Percentiles rank a stretch among this genome's conserved stretches.
These are phyloP conservation scores for Cyphomyrmex costatus DNA, from an alignment of 1,140 invertebrate species.

Conservation along the genomic window DNA sequence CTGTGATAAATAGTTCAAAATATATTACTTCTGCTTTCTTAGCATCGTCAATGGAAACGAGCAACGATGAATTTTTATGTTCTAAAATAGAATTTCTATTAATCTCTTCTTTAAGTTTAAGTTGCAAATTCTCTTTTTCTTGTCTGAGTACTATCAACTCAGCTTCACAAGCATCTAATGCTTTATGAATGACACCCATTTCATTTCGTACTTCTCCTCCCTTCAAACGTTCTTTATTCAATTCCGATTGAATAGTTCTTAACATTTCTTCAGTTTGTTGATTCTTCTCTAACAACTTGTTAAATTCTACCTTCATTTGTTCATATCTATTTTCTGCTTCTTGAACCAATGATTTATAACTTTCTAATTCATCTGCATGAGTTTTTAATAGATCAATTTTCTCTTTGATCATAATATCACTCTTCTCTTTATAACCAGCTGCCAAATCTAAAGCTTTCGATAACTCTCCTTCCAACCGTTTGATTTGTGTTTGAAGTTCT, in stretches of 20 bases:
- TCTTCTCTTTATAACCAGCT: conserved; percentile 90
- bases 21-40: conserved; percentile 86
- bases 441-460: conserved; percentile 90
- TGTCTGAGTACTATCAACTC: conserved; percentile 87
- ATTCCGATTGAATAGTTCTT: conserved; percentile 80
- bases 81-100: conserved; percentile 85
- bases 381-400: conserved; percentile 84
- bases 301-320: conserved; percentile 79
- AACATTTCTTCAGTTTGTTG: conserved; percentile 79
- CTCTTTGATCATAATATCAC: conserved; percentile 87
- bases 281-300: conserved; percentile 81
- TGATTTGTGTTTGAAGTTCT: conserved; percentile 86
- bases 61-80: conserved; percentile 86
- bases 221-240: conserved; percentile 82
- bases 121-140: conserved; percentile 87
- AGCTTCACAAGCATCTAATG: conserved; percentile 87
- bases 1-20: background rate
- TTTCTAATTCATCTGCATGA: conserved; percentile 84
- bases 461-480: conserved; percentile 89
- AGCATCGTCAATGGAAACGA: conserved; percentile 84
- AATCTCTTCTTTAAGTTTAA: conserved; percentile 87
- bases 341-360: conserved; percentile 82
- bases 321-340: conserved; percentile 81
- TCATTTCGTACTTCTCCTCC: conserved; percentile 83
- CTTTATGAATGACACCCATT: conserved; percentile 86